Evolutionary conservation across 2,113 vertebrate genomes (phyloP).

Genomic region (Xyliphius kryptos): DNA sequence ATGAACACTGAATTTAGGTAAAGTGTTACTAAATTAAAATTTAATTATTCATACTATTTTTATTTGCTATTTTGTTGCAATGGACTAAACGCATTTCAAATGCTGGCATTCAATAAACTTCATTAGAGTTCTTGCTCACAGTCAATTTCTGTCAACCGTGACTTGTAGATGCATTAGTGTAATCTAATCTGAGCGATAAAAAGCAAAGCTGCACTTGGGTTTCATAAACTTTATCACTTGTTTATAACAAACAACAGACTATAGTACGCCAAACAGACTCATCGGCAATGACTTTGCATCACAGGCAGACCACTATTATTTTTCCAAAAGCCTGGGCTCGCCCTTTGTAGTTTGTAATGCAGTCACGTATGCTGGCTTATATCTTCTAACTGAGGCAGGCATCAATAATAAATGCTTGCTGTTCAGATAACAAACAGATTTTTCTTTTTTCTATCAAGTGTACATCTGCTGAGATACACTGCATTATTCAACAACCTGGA

Average conservation of each 20-base stretch:
- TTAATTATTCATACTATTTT: no score
- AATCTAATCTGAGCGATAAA: no score
- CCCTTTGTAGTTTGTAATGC: not conserved
- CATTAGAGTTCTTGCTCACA: no score
- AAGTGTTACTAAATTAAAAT: no score
- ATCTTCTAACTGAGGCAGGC: not conserved
- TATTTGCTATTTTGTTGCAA: no score
- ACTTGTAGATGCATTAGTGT: no score
- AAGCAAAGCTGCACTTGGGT: no score
- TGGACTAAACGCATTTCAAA: no score
- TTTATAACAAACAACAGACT: not conserved
- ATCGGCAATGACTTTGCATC: constrained; percentile 4
- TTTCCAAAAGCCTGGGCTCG: not conserved
- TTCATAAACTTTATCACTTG: no score
- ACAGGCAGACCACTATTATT: constrained; percentile 1
- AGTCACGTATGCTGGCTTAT: constrained; percentile 4
- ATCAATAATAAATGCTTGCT: constrained; percentile 26
- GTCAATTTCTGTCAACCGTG: no score
- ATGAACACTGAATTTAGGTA: no score
- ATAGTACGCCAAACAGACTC: not conserved
- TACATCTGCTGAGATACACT: not conserved
- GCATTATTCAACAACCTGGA: not conserved
- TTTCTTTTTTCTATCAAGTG: not conserved
- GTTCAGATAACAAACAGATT: constrained; percentile 17
- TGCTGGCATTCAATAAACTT: no score